Evolutionary conservation across 1,140 invertebrate species (phyloP).

Genomic region (Condylostylus longicornis): DNA sequence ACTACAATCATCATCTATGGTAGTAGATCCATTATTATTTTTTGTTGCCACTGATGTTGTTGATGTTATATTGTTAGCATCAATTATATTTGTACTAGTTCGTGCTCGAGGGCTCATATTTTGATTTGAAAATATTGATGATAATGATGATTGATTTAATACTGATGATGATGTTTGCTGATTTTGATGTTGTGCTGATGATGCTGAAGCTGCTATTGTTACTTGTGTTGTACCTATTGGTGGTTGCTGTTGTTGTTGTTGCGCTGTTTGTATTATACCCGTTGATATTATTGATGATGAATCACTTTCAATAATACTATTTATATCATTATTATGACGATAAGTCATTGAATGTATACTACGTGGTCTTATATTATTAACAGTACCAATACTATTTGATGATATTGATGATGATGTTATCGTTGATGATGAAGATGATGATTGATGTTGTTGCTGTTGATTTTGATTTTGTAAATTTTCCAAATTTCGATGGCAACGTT

Average conservation of each 20-base stretch:
- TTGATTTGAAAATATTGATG: too few species aligned
- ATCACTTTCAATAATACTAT: too few species aligned
- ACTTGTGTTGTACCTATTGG: conserved; percentile 9
- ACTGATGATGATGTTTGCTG: too few species aligned
- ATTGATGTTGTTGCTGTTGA: conserved; percentile 8
- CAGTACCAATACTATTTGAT: too few species aligned
- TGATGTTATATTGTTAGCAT: too few species aligned
- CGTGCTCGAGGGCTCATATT: conserved; percentile 31
- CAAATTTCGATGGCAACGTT: conserved; percentile 50
- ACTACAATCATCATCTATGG: too few species aligned
- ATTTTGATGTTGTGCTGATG: neutral
- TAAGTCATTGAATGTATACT: too few species aligned
- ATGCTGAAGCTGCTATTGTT: conserved; percentile 13
- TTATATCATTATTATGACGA: too few species aligned
- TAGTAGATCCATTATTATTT: too few species aligned
- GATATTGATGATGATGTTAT: conserved; percentile 13
- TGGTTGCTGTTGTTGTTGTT: conserved; percentile 7
- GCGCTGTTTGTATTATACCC: conserved; percentile 28
- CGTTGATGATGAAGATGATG: conserved; percentile 11
- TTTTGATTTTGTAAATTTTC: conserved; percentile 32
- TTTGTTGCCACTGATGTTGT: neutral
- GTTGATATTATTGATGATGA: too few species aligned
- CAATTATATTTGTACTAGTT: conserved; percentile 27
- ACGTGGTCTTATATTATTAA: too few species aligned
- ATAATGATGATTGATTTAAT: too few species aligned